Conservation (phyloP, 2,113 vertebrate species). For the Rutilus rutilus region DNA sequence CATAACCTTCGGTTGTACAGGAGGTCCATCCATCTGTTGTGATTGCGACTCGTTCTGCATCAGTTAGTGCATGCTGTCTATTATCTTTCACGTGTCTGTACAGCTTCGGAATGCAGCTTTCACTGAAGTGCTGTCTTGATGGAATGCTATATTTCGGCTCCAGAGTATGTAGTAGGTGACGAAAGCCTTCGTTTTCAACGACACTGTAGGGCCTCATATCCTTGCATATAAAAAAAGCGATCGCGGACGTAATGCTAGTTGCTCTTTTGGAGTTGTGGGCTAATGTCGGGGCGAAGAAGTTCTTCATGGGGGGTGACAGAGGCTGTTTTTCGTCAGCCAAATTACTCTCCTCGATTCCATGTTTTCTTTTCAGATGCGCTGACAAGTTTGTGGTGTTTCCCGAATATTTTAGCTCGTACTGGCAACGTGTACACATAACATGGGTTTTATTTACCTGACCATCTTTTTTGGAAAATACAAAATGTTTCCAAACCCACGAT, state of each 20-base stretch:
- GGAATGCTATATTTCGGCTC: constrained; percentile 29
- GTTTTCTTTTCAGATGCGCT: too few species aligned
- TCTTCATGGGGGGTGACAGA: neutral
- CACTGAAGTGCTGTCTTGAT: constrained; percentile 27
- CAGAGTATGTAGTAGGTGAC: neutral
- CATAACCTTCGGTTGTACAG: constrained; percentile 27
- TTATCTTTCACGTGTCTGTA: too few species aligned
- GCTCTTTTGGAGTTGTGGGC: neutral
- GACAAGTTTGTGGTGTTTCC: too few species aligned
- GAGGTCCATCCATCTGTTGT: constrained; percentile 45
- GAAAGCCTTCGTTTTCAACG: constrained; percentile 35
- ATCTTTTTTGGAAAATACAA: too few species aligned
- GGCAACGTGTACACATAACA: too few species aligned
- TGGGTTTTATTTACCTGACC: too few species aligned
- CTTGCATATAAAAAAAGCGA: constrained; percentile 8
- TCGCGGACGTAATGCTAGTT: neutral
- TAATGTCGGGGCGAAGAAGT: neutral
- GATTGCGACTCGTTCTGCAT: neutral
- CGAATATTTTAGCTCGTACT: too few species aligned
- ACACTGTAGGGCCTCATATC: constrained; percentile 28
- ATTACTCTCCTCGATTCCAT: too few species aligned
- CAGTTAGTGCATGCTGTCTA: too few species aligned
- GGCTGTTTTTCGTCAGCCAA: neutral
- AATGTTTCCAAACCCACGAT: too few species aligned
- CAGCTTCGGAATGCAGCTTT: neutral